Base-by-base conservation (phyloP, 2,797 vertebrate species). In the Pristis pectinata region DNA sequence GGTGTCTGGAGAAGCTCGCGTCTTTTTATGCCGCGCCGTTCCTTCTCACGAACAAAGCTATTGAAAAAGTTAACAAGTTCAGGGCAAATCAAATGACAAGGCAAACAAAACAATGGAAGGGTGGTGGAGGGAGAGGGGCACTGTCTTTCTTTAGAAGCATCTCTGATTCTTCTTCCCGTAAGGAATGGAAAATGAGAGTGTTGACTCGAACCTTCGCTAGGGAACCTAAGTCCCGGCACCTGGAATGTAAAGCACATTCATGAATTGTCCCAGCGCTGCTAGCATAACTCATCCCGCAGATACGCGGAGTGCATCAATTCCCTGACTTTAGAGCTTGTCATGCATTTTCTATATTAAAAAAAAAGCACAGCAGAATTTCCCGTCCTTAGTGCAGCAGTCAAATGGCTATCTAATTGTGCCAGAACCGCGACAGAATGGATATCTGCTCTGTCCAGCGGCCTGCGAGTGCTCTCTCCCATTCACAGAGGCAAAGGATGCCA, bases 401-500 rank as follows among this genome's bases (percentile, higher is more conserved):
- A 99, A 98, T 98, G 98, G 98, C 98, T 97, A 98, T 99, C 98
- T 98, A 99, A 98, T 98, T 98, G 98, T 98, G 98, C 97, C 98
- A 97, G 96, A 98, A 97, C 96, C 98, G 98, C 97, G 97, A 97
- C 97, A 97, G 97, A 98, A 98, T 97, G 97, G 98, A 98, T 99
- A 99, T 99, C 98, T 97, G 97, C 96, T 97, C 98, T 98, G 98
- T 98, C 70, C 97, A 95, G 96, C 97, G 97, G 97, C 97, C 98
- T 96, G 97, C 97, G 98, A 98, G 98, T 96, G 97, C 98, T 91
- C 98, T 98, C 98, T 98, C 98, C 98, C 98, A 98, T 98, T 99
- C 98, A 99, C 97, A 96, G 97, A 98, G 98, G 98, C 98, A 96
- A 97, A 98, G 98, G 98, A 99, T 99, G 99, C 99, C 99, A 99